These are phyloP conservation scores for Acanthochromis polyacanthus DNA, from an alignment of 2,113 vertebrate species.

Conservation along the genomic window DNA sequence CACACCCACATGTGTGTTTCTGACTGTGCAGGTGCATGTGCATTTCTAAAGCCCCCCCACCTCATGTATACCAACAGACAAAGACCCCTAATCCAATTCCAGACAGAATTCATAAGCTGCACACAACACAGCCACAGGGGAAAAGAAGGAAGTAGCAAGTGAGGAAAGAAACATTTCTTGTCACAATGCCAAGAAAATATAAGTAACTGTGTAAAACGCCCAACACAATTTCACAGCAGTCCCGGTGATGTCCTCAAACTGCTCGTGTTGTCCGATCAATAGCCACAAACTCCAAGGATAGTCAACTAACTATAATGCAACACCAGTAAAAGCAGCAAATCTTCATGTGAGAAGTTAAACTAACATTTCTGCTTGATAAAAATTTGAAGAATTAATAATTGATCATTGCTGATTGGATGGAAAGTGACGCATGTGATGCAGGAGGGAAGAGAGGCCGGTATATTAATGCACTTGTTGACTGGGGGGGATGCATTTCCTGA, in stretches of 20 bases:
- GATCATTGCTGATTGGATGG: too few species aligned
- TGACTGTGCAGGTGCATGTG: slow-evolving; percentile 2
- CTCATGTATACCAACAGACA: slow-evolving; percentile 22
- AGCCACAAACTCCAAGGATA: background rate
- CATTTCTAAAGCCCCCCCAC: slow-evolving; percentile 34
- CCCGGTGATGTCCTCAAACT: background rate
- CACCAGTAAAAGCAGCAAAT: background rate
- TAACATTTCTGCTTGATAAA: too few species aligned
- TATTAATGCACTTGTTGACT: slow-evolving; percentile 62
- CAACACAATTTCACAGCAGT: background rate
- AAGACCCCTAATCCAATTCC: slow-evolving; percentile 64
- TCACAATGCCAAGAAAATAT: too few species aligned
- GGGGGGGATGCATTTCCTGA: slow-evolving; percentile 47
- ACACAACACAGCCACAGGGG: slow-evolving; percentile 17
- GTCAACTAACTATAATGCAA: background rate
- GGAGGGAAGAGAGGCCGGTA: background rate
- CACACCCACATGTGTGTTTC: slow-evolving; percentile 18
- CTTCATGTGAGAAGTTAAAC: too few species aligned
- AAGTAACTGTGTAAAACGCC: too few species aligned
- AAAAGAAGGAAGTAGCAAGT: background rate
- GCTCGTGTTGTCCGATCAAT: background rate
- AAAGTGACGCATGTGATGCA: background rate
- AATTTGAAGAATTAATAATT: too few species aligned
- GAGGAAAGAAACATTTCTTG: background rate
- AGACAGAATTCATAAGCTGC: slow-evolving; percentile 42